Conservation (phyloP, 2,797 vertebrate genomes). For the Lithobates pipiens region DNA sequence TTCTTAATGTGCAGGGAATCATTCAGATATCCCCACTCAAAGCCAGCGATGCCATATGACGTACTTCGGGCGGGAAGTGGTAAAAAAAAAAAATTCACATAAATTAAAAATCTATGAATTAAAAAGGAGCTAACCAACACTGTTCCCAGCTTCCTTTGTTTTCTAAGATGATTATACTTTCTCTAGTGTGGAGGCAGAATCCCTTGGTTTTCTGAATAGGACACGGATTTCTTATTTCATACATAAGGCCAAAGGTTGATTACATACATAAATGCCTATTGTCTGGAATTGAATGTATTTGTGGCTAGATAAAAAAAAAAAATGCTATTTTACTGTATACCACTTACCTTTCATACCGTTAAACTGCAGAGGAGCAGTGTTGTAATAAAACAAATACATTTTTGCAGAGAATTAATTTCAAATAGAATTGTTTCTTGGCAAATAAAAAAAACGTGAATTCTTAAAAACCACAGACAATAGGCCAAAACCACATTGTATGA, state of each 20-base stretch:
- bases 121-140: background rate
- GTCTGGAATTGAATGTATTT: background rate
- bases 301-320: background rate
- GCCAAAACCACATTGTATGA: conserved; percentile 4
- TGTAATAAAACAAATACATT: background rate
- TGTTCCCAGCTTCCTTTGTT: background rate
- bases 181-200: too few relatives aligned
- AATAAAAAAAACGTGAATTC: conserved; percentile 9
- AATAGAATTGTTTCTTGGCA: background rate
- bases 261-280: background rate
- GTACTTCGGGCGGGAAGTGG: too few relatives aligned
- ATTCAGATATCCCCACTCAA: too few relatives aligned
- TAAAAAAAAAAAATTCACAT: background rate
- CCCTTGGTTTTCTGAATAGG: background rate
- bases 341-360: background rate
- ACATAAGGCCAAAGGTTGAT: background rate
- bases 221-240: background rate
- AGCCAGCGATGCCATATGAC: too few relatives aligned
- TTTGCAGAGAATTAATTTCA: background rate
- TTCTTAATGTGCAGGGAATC: too few relatives aligned
- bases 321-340: background rate
- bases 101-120: background rate
- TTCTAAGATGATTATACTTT: background rate
- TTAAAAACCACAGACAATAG: conserved; percentile 33
- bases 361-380: background rate